Evolutionary conservation across 2,888 invertebrate species (phyloP).

Genomic region (Allolobophora icterica): DNA sequence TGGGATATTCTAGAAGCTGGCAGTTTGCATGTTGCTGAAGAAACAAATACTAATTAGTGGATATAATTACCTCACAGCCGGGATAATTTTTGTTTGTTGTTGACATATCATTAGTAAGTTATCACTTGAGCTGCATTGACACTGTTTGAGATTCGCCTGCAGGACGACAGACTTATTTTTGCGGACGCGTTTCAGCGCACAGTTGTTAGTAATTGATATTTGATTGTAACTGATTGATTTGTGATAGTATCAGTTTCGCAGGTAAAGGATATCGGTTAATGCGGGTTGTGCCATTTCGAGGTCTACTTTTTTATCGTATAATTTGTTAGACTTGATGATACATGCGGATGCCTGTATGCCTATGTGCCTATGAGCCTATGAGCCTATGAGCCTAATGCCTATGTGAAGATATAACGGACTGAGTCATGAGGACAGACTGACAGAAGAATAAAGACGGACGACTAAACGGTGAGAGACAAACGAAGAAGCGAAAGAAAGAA

Average conservation of each 20-base stretch:
- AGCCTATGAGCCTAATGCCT: too few species aligned
- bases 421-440: too few species aligned
- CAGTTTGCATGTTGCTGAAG: not conserved
- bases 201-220: not conserved
- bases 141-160: not conserved
- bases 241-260: not conserved
- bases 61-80: not conserved
- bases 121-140: not conserved
- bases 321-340: not conserved
- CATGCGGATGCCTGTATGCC: not conserved
- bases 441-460: too few species aligned
- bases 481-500: not conserved
- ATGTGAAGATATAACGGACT: too few species aligned
- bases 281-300: not conserved
- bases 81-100: not conserved
- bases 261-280: not conserved
- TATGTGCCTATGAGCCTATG: not conserved
- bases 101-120: not conserved
- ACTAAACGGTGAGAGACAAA: not conserved
- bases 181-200: not conserved
- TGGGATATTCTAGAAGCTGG: too few species aligned
- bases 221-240: slow-evolving; percentile 17
- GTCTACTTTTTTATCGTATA: not conserved
- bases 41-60: not conserved
- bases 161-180: not conserved